Base-by-base conservation (phyloP, 2,888 invertebrate species). In the Eupithecia centaureata region DNA sequence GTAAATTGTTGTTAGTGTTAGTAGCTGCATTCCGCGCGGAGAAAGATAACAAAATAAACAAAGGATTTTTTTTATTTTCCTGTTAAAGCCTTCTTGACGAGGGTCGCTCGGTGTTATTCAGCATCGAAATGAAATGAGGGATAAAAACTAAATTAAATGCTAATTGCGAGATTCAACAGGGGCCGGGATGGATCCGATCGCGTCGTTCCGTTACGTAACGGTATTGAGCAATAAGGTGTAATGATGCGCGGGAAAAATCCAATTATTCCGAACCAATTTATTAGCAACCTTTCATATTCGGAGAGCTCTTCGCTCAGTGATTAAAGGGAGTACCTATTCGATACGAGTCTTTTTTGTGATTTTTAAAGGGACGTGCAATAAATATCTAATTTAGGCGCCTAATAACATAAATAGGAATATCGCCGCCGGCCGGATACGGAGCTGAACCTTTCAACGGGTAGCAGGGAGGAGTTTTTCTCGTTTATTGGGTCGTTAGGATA, bases 401-500 rank as follows among this genome's bases (percentile, higher is more conserved):
- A 78, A 83, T 82, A 84, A 81, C 77, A 81, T 83, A 84, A 83
- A 82, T 82, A 82, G 74, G 79, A 79, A 82, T 78, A 82, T 77
- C 78, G 75, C 73, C 73, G 73, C 70, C 72, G 78, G 76, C 80
- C 79, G 81, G 85, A 86, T 84, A 83, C 82, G 79, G 72, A 75
- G 80, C 78, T 79, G 82, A 86, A 84, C 86, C 84, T 86, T 85
- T 85, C 82, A 85, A 84, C 86, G 84, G 85, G 86, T 83, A 80
- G 86, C 83, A 79, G 83, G 82, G 85, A 87, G 83, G 89, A 89
- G 89, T 86, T 90, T 89, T 90, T 89, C 86, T 84, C 86, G 86
- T 91, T 91, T 91, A 91, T 91, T 88, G 88, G 88, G 87, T 88
- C 90, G 90, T 91, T 90, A 90, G 88, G 87, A 90, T 90, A 91